Percentiles rank a stretch among this genome's conserved stretches.
Conservation (phyloP, 2,888 invertebrate species). For the Nemoura dubitans region DNA sequence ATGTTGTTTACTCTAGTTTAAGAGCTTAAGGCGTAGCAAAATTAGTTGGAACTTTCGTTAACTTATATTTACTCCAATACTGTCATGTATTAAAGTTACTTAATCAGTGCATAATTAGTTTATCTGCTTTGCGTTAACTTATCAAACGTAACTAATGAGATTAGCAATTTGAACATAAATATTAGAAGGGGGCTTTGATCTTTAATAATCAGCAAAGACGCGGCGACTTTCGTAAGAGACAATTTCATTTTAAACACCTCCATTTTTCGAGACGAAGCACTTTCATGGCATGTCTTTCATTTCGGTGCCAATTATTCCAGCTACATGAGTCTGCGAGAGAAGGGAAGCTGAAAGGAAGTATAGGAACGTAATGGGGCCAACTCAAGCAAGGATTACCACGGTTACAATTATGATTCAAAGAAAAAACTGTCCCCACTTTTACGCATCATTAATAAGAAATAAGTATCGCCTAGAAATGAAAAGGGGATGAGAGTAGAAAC, state of each 20-base stretch:
- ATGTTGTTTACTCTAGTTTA: constrained; percentile 48
- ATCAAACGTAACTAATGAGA: constrained; percentile 41
- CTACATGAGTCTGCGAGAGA: neutral
- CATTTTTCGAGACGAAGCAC: neutral
- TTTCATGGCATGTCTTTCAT: neutral
- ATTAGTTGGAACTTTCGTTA: constrained; percentile 43
- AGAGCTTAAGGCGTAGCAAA: constrained; percentile 38
- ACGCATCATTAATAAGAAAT: too few species aligned
- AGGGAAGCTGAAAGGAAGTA: neutral
- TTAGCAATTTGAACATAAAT: constrained; percentile 32
- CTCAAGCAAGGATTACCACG: neutral
- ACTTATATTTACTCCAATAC: constrained; percentile 42
- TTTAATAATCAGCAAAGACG: neutral
- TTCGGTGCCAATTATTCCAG: neutral
- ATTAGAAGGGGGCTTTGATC: constrained; percentile 26
- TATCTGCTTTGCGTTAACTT: constrained; percentile 40
- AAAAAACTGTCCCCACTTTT: too few species aligned
- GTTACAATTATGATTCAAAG: too few species aligned
- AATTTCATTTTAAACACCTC: neutral
- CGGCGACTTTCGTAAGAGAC: neutral
- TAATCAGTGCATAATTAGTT: constrained; percentile 42
- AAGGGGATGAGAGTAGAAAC: too few species aligned
- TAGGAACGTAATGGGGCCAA: neutral
- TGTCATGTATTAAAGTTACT: constrained; percentile 42
- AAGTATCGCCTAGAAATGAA: too few species aligned